Conservation (phyloP, 2,797 vertebrate species). For the Argyrosomus regius region DNA sequence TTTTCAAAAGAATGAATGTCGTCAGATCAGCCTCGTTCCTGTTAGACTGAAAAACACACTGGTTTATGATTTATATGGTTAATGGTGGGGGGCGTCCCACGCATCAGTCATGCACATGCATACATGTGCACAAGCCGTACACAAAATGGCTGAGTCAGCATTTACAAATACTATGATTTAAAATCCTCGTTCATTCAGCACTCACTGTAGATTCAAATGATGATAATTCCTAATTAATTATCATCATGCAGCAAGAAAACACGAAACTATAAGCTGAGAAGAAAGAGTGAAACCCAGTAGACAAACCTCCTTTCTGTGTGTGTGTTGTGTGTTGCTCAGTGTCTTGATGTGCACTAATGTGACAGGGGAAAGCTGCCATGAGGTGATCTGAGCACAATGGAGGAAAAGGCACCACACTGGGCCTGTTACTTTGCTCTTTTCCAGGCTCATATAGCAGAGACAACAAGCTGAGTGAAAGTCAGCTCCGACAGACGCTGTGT, state of each 20-base stretch:
- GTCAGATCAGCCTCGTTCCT: no score
- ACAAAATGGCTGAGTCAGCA: background rate
- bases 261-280: background rate
- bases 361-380: slow-evolving; percentile 83
- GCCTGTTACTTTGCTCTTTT: slow-evolving; percentile 80
- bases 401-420: slow-evolving; percentile 81
- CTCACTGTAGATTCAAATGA: background rate
- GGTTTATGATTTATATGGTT: no score
- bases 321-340: slow-evolving; percentile 46
- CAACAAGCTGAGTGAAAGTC: slow-evolving; percentile 57
- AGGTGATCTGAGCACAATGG: slow-evolving; percentile 80
- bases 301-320: slow-evolving; percentile 25
- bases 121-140: background rate
- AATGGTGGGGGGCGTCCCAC: no score
- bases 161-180: background rate
- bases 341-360: slow-evolving; percentile 82
- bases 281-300: slow-evolving; percentile 4
- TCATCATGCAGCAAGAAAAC: background rate
- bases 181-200: background rate
- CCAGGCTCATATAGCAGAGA: slow-evolving; percentile 65
- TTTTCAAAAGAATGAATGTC: no score
- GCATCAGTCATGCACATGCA: no score
- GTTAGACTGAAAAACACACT: no score
- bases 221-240: background rate
- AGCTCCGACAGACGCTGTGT: slow-evolving; percentile 32